Conservation (phyloP, 2,797 vertebrate species). For the Fringilla coelebs region DNA sequence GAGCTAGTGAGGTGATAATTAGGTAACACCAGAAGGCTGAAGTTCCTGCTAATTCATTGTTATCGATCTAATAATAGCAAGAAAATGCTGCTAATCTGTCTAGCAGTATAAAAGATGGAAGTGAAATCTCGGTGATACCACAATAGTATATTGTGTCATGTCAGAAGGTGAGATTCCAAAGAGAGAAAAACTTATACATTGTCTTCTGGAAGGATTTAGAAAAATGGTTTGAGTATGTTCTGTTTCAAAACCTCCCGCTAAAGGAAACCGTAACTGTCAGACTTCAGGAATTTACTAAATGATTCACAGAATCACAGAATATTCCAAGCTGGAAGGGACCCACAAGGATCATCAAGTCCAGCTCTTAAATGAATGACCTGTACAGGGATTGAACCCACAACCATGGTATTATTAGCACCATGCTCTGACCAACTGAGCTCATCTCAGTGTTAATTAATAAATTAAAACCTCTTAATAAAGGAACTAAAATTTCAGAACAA, state of each 20-base stretch:
- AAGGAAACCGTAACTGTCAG: neutral
- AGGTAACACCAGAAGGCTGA: neutral
- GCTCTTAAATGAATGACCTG: neutral
- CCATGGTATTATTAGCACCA: neutral
- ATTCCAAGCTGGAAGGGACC: neutral
- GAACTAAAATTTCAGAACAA: neutral
- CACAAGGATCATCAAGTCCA: neutral
- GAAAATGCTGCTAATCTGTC: neutral
- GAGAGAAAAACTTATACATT: fast-evolving
- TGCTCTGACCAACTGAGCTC: neutral
- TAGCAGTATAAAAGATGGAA: neutral
- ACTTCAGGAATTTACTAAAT: neutral
- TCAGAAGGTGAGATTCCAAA: neutral
- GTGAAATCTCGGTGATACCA: neutral
- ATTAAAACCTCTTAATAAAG: neutral
- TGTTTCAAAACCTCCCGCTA: neutral
- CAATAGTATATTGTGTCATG: neutral
- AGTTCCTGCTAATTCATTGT: neutral
- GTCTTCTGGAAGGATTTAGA: neutral
- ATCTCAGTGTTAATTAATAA: neutral
- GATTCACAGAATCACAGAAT: neutral
- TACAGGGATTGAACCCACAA: neutral
- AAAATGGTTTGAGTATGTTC: neutral
- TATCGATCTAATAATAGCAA: neutral
- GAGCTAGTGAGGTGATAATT: neutral